phyloP scores from a whole-genome alignment of 2,888 invertebrate genomes.

The Oligia fasciuncula region DNA sequence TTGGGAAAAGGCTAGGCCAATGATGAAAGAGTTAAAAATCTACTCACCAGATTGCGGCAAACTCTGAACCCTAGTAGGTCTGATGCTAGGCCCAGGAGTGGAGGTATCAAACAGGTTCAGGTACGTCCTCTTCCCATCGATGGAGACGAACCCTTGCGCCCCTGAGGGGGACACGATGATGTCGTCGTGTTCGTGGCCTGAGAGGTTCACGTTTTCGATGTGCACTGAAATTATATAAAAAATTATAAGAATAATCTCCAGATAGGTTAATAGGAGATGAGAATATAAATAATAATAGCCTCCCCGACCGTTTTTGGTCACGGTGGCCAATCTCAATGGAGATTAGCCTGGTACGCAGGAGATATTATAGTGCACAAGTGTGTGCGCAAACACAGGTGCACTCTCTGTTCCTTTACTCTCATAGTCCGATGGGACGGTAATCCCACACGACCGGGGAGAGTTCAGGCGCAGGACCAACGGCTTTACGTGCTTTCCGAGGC shows the following conservation, averaged over 20 bases:
- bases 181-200: slow-evolving; percentile 87
- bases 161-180: slow-evolving; percentile 95
- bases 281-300: too few species aligned
- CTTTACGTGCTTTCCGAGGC: too few species aligned
- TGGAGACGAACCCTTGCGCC: slow-evolving; percentile 96
- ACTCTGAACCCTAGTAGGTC: slow-evolving; percentile 62
- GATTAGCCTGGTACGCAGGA: too few species aligned
- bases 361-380: too few species aligned
- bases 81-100: slow-evolving; percentile 73
- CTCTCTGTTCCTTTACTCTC: too few species aligned
- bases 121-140: slow-evolving; percentile 97
- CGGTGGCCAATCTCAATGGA: too few species aligned
- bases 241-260: neutral
- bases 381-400: too few species aligned
- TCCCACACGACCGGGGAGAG: too few species aligned
- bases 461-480: too few species aligned
- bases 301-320: too few species aligned
- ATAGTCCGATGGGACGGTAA: too few species aligned
- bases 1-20: neutral
- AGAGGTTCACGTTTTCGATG: slow-evolving; percentile 89
- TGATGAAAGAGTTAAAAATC: neutral
- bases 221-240: slow-evolving; percentile 87
- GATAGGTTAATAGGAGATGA: too few species aligned
- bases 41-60: slow-evolving; percentile 61
- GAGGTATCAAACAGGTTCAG: slow-evolving; percentile 95